A percentile compares a stretch with the other conserved stretches of the same genome.
phyloP scores from a whole-genome alignment of 2,888 invertebrate genomes.

The Cremastobaeus sp. region DNA sequence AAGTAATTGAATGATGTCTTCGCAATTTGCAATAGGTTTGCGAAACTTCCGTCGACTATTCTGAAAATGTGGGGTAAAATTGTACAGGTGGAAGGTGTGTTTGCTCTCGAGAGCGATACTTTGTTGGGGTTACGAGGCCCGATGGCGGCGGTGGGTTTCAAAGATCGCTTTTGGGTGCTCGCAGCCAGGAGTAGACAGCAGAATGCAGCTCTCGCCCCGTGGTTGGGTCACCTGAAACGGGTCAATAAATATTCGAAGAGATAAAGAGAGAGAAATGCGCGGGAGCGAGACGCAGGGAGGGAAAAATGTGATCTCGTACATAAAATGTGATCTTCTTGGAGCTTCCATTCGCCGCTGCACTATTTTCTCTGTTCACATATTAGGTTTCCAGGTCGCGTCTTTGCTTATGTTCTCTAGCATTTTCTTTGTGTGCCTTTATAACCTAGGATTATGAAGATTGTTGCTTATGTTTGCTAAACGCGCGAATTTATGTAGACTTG shows the following conservation, averaged over 20 bases:
- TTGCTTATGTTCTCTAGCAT: conserved; percentile 27
- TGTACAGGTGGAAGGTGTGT: conserved; percentile 10
- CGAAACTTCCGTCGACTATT: too few relatives aligned
- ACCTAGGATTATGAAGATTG: conserved; percentile 37
- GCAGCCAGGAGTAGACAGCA: conserved; percentile 63
- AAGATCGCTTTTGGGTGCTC: conserved; percentile 52
- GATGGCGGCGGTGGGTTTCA: conserved; percentile 46
- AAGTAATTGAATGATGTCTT: too few relatives aligned
- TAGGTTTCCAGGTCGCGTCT: conserved; percentile 22
- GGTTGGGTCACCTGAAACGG: conserved; percentile 68
- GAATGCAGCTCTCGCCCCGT: conserved; percentile 68
- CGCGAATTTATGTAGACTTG: conserved; percentile 10
- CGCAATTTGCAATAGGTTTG: too few relatives aligned
- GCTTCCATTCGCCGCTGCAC: too few relatives aligned
- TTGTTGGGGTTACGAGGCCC: too few relatives aligned
- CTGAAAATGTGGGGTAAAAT: too few relatives aligned
- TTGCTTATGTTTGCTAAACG: conserved; percentile 47
- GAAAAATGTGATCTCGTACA: conserved; percentile 38
- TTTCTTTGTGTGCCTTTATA: conserved; percentile 36
- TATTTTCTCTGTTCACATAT: conserved; percentile 20
- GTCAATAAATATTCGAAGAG: conserved; percentile 70
- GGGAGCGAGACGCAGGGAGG: too few relatives aligned
- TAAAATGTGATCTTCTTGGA: too few relatives aligned
- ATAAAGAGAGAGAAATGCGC: conserved; percentile 55
- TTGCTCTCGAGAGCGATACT: conserved; percentile 24